phyloP scores from a whole-genome alignment of 2,113 vertebrate genomes.

The Barbus barbus region DNA sequence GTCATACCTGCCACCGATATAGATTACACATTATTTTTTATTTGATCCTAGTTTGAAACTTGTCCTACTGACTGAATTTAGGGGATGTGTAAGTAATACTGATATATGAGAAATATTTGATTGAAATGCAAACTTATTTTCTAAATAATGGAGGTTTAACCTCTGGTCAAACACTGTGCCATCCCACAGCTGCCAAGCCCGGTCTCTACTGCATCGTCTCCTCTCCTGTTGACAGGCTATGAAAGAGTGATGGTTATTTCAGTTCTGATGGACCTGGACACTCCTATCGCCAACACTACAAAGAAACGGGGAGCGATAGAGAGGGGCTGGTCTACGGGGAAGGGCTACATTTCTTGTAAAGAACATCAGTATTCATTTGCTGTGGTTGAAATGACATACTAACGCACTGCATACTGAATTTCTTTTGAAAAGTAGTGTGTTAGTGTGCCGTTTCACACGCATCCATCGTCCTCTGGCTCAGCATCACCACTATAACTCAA shows the following conservation, averaged over 20 bases:
- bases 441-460: neutral
- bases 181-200: constrained; percentile 72
- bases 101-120: constrained; percentile 61
- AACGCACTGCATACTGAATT: neutral
- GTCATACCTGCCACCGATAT: constrained; percentile 52
- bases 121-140: constrained; percentile 48
- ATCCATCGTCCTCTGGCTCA: constrained; percentile 81
- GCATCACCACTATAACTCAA: constrained; percentile 91
- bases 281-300: constrained; percentile 59
- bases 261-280: constrained; percentile 35
- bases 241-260: constrained; percentile 53
- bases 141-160: constrained; percentile 56
- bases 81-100: constrained; percentile 59
- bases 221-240: constrained; percentile 45
- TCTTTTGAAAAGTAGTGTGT: neutral
- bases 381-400: neutral
- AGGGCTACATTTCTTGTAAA: constrained; percentile 86
- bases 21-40: constrained; percentile 52
- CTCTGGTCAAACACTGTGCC: constrained; percentile 77
- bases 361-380: constrained; percentile 91
- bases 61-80: constrained; percentile 75
- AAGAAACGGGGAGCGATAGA: constrained; percentile 51
- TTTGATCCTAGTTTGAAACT: constrained; percentile 55
- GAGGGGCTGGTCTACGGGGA: constrained; percentile 62
- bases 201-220: constrained; percentile 63